A percentile compares a stretch with the other conserved stretches of the same genome.
Conservation (phyloP, 2,113 vertebrate species). For the Mus pahari region DNA sequence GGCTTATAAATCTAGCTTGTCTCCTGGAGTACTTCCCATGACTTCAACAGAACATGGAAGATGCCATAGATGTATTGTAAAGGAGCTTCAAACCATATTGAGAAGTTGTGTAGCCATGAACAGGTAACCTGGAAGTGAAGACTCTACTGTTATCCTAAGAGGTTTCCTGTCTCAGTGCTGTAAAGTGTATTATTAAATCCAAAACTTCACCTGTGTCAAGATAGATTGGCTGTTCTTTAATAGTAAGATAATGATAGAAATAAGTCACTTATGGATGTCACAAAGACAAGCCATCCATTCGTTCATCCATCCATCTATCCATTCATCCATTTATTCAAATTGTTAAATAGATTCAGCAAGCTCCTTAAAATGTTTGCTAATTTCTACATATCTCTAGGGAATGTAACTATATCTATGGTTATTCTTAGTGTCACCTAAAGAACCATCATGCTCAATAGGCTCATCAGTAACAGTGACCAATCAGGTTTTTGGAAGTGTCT, state of each 20-base stretch:
- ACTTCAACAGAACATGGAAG: conserved; percentile 4
- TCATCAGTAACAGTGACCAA: background rate
- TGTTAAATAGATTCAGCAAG: background rate
- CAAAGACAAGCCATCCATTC: background rate
- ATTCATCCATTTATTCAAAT: background rate
- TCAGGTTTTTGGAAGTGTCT: background rate
- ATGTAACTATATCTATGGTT: background rate
- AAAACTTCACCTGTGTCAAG: conserved; percentile 3
- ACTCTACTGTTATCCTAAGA: conserved; percentile 64
- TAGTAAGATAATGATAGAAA: conserved; percentile 38
- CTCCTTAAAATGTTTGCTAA: background rate
- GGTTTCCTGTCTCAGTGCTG: conserved; percentile 2
- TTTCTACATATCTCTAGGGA: conserved; percentile 7
- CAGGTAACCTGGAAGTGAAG: conserved; percentile 36
- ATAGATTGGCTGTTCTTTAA: conserved; percentile 58
- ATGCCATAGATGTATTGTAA: conserved; percentile 34
- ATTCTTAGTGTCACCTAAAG: background rate
- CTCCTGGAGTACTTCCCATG: background rate
- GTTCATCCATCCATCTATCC: background rate
- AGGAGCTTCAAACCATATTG: conserved; percentile 55
- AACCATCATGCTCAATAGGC: background rate
- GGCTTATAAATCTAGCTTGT: background rate
- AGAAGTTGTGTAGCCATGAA: conserved; percentile 63
- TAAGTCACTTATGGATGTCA: conserved; percentile 51
- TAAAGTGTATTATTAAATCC: conserved; percentile 69